These are phyloP conservation scores for Tupaia chinensis DNA, from an alignment of 2,113 vertebrate genomes.

Conservation along the genomic window DNA sequence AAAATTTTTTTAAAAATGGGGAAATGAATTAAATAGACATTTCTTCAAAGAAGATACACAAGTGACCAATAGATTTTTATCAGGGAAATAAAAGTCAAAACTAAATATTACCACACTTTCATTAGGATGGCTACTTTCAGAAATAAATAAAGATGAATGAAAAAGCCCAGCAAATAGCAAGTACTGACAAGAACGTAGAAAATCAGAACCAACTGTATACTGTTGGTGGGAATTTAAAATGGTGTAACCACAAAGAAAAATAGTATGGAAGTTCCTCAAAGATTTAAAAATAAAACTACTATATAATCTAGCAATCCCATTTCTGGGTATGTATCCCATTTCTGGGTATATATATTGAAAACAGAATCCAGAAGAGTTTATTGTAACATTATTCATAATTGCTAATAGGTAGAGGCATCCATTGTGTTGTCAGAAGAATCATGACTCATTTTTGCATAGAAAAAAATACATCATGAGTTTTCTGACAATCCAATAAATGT, in stretches of 20 bases:
- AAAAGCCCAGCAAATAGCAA: neutral
- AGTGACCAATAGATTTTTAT: neutral
- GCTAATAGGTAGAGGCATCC: neutral
- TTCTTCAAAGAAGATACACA: slow-evolving; percentile 12
- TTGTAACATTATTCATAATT: neutral
- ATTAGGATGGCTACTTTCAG: neutral
- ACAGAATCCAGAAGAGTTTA: neutral
- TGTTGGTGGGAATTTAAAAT: no score
- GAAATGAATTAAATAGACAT: neutral
- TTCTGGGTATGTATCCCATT: no score
- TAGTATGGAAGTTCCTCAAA: neutral
- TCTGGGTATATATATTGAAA: neutral
- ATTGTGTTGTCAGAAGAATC: no score
- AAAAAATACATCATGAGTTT: no score
- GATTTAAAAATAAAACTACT: no score
- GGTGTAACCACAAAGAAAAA: neutral
- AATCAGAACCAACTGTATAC: no score
- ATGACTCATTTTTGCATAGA: no score
- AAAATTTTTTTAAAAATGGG: no score
- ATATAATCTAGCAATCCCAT: no score
- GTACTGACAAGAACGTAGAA: neutral
- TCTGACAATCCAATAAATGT: neutral
- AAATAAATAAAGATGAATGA: neutral
- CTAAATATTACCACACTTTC: no score
- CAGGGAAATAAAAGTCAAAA: no score